Evolutionary conservation across 2,888 invertebrate species (phyloP), one percentile per base, ranked within the genome.

Genomic region (Chrysotoxum bicinctum): DNA sequence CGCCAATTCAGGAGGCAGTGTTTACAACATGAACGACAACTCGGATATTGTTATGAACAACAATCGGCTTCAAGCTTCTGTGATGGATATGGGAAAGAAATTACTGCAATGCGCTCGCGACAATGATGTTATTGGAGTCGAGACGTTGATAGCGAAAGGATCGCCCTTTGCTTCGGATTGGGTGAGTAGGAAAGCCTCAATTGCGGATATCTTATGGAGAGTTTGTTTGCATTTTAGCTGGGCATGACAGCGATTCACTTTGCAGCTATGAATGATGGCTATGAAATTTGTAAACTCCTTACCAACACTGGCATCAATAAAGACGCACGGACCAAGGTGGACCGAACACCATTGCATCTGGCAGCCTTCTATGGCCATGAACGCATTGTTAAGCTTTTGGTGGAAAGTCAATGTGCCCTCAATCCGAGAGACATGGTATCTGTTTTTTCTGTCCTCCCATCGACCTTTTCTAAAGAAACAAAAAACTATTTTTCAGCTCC

Each of bases 161-260:
- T 98, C 98, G 58, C 97, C 98, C 30, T 98, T 98, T 90, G 96
- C 97, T 10, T 96, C 98, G 3, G 98, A 98, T 92, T 98, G 98
- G 97, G 97, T 97, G 92, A 89, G 91, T 89, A 12, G 19, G 0
- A 12, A 14, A 0, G 2, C 23, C 3, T 30, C 10, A 35, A n/a
- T 14, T 12, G 0, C 2, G 8, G 30, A 7, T 1, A 0, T 7
- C 3, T 30, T 16, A 50, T 40, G 12, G 62, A 9, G 9, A 10
- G 32, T 5, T 0, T 10, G 0, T 30, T 21, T 37, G 0, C 16
- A 7, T 82, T 87, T 26, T 90, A 97, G 97, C 93, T 98, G 87
- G 98, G 98, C 83, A 97, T 97, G 87, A 97, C 97, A 85, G 96
- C 98, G 5, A 93, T 98, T 87, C 98, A 98, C 92, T 94, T 97